Evolutionary conservation across 2,113 vertebrate species (phyloP), one percentile per base, ranked within the genome.

Genomic region (Notarius quadriscutis): DNA sequence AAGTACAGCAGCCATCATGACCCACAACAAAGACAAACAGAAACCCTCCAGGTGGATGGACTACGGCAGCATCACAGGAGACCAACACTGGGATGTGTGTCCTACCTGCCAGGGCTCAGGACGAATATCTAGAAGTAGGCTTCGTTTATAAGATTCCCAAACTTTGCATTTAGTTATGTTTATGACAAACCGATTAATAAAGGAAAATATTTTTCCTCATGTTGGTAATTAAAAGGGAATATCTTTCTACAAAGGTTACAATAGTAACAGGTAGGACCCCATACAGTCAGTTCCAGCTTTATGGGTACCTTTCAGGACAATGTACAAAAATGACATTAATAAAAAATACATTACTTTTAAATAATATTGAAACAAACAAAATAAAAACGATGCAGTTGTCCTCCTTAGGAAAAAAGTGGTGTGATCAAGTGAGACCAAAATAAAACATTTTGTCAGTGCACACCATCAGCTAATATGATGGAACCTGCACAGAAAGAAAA

Each of bases 91-190:
- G 0, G 89, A 92, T 50, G 88, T 41, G 69, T 98, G 97, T 78
- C 97, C 96, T 5, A 97, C 97, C 0, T 97, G 97, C 84, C 94
- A 93, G 0, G 97, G 97, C 80, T 97, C 91, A 0, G 97, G 97
- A 6, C 92, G 94, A 27, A 96, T 98, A 84, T 96, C 96, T 3
- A 90, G 91, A 95, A 96, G 97, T 95, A 58, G 2, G 87, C 85
- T 34, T 83, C 18, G 5, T 50, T 18, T 5, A 1, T 41, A 12
- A 14, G 50, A 20, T 20, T 25, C 51, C 15, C 78, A 41, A 25
- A 30, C 4, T 60, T 41, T 53, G 41, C 25, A 51, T 60, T 81
- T 41, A 41, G 30, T 41, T 34, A 17, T 60, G 12, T 57, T 77
- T n/a, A 77, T 74, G 71, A 18, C 34, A 41, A 18, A 48, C 17